Conservation (phyloP, 92 coral and sea anemone species). For the Chrysogorgia sp. region DNA sequence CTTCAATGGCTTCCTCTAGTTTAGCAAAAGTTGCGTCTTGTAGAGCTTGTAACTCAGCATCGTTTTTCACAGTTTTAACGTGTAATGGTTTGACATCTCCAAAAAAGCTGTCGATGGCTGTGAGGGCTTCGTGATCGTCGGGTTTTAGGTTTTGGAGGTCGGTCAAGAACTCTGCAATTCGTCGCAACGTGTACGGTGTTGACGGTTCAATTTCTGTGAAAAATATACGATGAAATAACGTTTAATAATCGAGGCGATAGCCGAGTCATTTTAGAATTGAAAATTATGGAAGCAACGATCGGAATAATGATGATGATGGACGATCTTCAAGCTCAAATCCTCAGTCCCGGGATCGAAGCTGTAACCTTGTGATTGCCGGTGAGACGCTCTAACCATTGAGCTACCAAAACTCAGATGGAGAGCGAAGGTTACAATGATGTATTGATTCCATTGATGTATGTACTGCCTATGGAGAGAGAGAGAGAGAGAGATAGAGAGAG, state of each 20-base stretch:
- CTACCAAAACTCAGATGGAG: too few species aligned
- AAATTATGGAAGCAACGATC: too few species aligned
- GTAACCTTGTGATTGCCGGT: too few species aligned
- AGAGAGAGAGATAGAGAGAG: too few species aligned
- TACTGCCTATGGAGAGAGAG: too few species aligned
- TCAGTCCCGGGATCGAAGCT: too few species aligned
- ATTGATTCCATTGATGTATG: too few species aligned
- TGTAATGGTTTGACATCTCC: slow-evolving; percentile 65
- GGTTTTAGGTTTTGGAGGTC: slow-evolving; percentile 3
- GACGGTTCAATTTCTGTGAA: slow-evolving; percentile 30
- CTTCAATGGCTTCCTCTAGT: slow-evolving; percentile 80
- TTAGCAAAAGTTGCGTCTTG: slow-evolving; percentile 67
- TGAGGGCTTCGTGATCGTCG: slow-evolving; percentile 36
- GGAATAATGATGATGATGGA: too few species aligned
- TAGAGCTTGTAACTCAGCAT: slow-evolving; percentile 41
- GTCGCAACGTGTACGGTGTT: slow-evolving; percentile 23
- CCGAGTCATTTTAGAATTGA: too few species aligned
- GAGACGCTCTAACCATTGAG: too few species aligned
- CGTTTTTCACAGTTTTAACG: slow-evolving; percentile 62
- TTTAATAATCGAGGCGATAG: neutral
- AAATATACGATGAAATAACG: neutral
- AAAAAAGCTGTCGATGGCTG: slow-evolving; percentile 63
- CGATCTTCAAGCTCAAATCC: too few species aligned
- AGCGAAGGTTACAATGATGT: too few species aligned
- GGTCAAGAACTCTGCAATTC: slow-evolving; percentile 16